These are phyloP conservation scores for Denticeps clupeoides DNA, from an alignment of 2,797 vertebrate genomes.

Conservation along the genomic window DNA sequence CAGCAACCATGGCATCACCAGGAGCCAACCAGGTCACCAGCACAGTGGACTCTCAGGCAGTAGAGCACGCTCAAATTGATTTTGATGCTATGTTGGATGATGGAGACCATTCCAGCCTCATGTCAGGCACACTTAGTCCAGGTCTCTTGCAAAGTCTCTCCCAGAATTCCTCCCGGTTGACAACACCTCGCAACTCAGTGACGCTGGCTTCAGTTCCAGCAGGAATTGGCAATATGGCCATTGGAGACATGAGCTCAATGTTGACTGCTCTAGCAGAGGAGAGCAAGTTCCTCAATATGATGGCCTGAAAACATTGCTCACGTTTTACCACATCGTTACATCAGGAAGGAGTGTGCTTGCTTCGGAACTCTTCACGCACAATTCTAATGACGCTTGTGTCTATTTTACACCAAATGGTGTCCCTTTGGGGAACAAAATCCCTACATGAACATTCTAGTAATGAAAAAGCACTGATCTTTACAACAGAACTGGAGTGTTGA, in stretches of 20 bases:
- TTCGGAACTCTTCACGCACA: neutral
- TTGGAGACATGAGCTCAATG: slow-evolving; percentile 98
- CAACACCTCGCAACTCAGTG: slow-evolving; percentile 91
- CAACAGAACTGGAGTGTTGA: neutral
- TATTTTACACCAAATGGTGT: slow-evolving; percentile 12
- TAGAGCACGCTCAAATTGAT: slow-evolving; percentile 84
- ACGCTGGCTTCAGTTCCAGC: slow-evolving; percentile 77
- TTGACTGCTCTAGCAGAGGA: slow-evolving; percentile 92
- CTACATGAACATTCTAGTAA: slow-evolving; percentile 17
- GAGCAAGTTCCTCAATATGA: slow-evolving; percentile 95
- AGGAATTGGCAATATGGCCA: slow-evolving; percentile 96
- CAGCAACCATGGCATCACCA: slow-evolving; percentile 71
- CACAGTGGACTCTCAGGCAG: slow-evolving; percentile 77
- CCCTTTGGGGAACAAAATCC: slow-evolving; percentile 11
- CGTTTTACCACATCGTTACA: neutral
- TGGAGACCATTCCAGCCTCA: slow-evolving; percentile 89
- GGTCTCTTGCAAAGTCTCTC: slow-evolving; percentile 90
- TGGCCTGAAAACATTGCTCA: slow-evolving; percentile 62
- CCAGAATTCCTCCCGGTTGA: slow-evolving; percentile 92
- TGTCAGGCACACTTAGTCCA: slow-evolving; percentile 89
- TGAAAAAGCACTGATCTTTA: slow-evolving; percentile 52
- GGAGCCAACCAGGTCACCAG: slow-evolving; percentile 90
- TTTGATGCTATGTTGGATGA: slow-evolving; percentile 95
- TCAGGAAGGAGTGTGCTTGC: slow-evolving; percentile 4
- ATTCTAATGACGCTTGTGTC: slow-evolving; percentile 12